Evolutionary conservation across 2,888 invertebrate genomes (phyloP), one percentile per base, ranked within the genome.

Genomic region (Stomorhina lunata): DNA sequence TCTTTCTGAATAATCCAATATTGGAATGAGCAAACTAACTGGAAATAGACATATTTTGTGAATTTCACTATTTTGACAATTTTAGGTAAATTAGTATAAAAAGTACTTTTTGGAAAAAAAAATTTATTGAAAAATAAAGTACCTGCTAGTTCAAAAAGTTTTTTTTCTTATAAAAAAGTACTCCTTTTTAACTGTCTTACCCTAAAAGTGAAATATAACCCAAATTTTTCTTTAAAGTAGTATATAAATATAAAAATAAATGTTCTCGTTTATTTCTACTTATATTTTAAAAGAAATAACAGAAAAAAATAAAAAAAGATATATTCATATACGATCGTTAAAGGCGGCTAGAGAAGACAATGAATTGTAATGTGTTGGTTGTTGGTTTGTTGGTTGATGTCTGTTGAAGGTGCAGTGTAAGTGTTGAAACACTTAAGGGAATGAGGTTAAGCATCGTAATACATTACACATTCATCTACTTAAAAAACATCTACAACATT

Each of bases 391-490:
- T 4, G 4, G 6, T 1, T n/a, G n/a, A 48, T 53, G 55, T 32
- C 4, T 6, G 32, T 1, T 6, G 9, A 32, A 57, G 29, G 32
- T 57, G 17, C 5, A 6, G 20, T 25, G 10, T 57, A 57, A 57
- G 57, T 57, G 57, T 57, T 57, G 32, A 57, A 57, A 57, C 57
- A 57, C 57, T 57, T 57, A 57, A 57, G 9, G 32, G 20, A 57
- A 57, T 57, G 57, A 57, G 57, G 57, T 57, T 57, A 57, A 57
- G 57, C 32, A 34, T 17, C 57, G 25, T 12, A 50, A 12, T 27
- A 34, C 6, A 29, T 27, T 25, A 43, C 12, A 27, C 29, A 40
- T 61, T 27, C 6, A 29, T 63, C 29, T 63, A 5, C 45, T 45
- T 45, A 4, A 6, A 6, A 32, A 4, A 32, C 32, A 32, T 32